Conservation (phyloP, 2,888 invertebrate genomes). For the Mesorhabditis spiculigera region DNA sequence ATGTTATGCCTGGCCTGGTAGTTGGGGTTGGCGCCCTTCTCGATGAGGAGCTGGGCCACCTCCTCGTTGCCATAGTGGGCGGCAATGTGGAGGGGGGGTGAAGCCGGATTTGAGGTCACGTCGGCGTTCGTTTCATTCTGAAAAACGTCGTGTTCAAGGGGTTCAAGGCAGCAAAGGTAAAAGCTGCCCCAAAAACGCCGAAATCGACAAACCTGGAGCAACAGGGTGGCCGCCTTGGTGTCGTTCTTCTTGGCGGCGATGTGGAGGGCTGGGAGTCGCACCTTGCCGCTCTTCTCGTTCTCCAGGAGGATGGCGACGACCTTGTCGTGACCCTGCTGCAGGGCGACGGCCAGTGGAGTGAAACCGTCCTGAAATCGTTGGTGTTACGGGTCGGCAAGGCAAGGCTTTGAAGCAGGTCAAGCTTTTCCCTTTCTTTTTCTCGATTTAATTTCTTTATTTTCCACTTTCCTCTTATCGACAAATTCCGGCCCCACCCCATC, state of each 20-base stretch:
- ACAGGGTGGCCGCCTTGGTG: slow-evolving; percentile 89
- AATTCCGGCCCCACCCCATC: too few relatives aligned
- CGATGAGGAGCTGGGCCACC: slow-evolving; percentile 86
- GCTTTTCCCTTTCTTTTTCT: too few relatives aligned
- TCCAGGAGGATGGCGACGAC: slow-evolving; percentile 95
- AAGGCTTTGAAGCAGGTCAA: too few relatives aligned
- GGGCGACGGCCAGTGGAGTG: slow-evolving; percentile 95
- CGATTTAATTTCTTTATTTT: too few relatives aligned
- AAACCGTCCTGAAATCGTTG: slow-evolving; percentile 90
- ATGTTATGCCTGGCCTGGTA: slow-evolving; percentile 97
- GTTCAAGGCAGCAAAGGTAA: background rate
- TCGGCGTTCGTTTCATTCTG: slow-evolving; percentile 98
- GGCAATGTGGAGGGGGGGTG: slow-evolving; percentile 89
- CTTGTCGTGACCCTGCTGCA: slow-evolving; percentile 96
- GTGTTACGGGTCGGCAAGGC: too few relatives aligned
- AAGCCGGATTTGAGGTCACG: slow-evolving; percentile 93
- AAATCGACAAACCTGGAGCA: slow-evolving; percentile 66
- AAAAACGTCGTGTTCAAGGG: background rate
- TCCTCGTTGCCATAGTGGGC: slow-evolving; percentile 97
- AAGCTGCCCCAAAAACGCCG: background rate
- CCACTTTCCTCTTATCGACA: too few relatives aligned
- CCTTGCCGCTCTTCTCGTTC: slow-evolving; percentile 94
- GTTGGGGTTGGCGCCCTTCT: slow-evolving; percentile 96
- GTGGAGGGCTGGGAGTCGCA: slow-evolving; percentile 88
- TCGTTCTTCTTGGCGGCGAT: slow-evolving; percentile 99